These are phyloP conservation scores for Tachyglossus aculeatus DNA, from an alignment of 2,797 vertebrate species.

Conservation along the genomic window DNA sequence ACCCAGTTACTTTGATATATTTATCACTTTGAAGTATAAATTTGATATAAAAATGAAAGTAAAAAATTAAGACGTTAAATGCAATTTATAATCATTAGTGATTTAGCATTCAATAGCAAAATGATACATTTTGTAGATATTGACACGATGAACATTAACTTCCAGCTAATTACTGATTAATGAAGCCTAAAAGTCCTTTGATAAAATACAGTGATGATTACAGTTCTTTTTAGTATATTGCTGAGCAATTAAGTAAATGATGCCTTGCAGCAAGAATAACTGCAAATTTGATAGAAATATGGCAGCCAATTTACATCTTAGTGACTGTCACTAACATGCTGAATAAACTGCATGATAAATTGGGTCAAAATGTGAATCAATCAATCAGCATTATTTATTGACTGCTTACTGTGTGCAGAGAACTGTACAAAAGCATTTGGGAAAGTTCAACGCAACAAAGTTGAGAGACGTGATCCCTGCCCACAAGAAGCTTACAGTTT, in stretches of 20 bases:
- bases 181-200: slow-evolving; percentile 60
- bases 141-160: slow-evolving; percentile 64
- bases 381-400: too few species aligned
- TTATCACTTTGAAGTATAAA: slow-evolving; percentile 39
- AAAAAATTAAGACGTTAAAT: slow-evolving; percentile 39
- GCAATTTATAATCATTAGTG: slow-evolving; percentile 56
- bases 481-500: too few species aligned
- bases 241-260: slow-evolving; percentile 59
- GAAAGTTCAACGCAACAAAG: too few species aligned
- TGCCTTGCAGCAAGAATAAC: slow-evolving; percentile 51
- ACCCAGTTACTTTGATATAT: background rate
- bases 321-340: too few species aligned
- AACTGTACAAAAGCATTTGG: too few species aligned
- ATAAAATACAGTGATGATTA: slow-evolving; percentile 52
- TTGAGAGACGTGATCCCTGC: too few species aligned
- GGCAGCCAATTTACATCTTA: slow-evolving; percentile 22
- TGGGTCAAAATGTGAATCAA: slow-evolving; percentile 1
- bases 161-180: slow-evolving; percentile 70
- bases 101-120: slow-evolving; percentile 52
- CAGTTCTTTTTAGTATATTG: slow-evolving; percentile 50
- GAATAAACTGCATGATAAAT: slow-evolving; percentile 32
- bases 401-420: too few species aligned
- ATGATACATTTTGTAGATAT: slow-evolving; percentile 41
- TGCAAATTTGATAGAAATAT: slow-evolving; percentile 43
- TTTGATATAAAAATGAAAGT: slow-evolving; percentile 28